Percentiles rank a stretch among this genome's conserved stretches.
phyloP scores from a whole-genome alignment of 2,888 invertebrate genomes.

The Polydrusus tereticollis region DNA sequence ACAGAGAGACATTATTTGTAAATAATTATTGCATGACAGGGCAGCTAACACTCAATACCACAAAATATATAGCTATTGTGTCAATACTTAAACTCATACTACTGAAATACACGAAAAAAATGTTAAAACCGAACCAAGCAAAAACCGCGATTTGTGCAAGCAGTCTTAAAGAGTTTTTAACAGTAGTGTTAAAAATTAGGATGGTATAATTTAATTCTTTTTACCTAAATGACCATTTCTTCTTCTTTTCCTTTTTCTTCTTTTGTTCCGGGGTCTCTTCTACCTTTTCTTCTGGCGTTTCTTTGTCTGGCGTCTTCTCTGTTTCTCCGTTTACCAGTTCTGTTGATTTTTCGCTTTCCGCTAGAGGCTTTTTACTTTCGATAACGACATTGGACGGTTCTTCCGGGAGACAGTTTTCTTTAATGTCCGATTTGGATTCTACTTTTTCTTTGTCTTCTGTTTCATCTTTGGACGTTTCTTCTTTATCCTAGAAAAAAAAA shows the following conservation, averaged over 20 bases:
- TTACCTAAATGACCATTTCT: slow-evolving; percentile 84
- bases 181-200: no score
- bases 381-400: slow-evolving; percentile 60
- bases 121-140: no score
- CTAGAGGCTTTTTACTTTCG: slow-evolving; percentile 44
- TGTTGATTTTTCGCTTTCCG: slow-evolving; percentile 56
- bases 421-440: slow-evolving; percentile 57
- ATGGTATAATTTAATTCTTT: no score
- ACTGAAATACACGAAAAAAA: no score
- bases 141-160: no score
- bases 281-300: slow-evolving; percentile 60
- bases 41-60: no score
- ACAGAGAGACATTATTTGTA: no score
- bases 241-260: slow-evolving; percentile 73
- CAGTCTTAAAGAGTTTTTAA: no score
- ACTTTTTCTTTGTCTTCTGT: slow-evolving; percentile 54
- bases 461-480: slow-evolving; percentile 60
- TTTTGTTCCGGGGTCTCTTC: slow-evolving; percentile 61
- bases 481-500: slow-evolving; percentile 63
- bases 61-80: no score
- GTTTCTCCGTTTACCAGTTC: slow-evolving; percentile 52
- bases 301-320: slow-evolving; percentile 66
- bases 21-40: no score
- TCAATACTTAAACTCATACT: no score
- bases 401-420: slow-evolving; percentile 65